Evolutionary conservation across 2,888 invertebrate species (phyloP), one percentile per base, ranked within the genome.

Genomic region (Cheilosia urbana): DNA sequence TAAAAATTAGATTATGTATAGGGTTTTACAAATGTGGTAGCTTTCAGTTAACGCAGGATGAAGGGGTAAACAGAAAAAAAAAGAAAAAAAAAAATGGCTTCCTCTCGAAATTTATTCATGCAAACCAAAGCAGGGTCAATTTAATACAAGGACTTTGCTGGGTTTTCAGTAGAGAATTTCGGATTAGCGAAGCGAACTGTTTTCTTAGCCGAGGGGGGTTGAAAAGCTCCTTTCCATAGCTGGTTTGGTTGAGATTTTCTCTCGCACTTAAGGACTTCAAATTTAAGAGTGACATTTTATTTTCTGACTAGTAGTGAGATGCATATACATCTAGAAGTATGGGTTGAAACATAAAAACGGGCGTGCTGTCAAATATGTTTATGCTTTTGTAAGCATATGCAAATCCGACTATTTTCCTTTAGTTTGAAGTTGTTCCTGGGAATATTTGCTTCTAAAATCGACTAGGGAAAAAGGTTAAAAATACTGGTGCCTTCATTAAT

Each of bases 101-200:
- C 9, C 27, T 21, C 63, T 65, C 11, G 15, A 58, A 81, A 81
- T 76, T 76, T 81, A 81, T 81, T 81, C 81, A 81, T 81, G 69
- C 76, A 53, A 51, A 42, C 62, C 62, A 49, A 69, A 81, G 77
- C 42, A 69, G 63, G 81, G 81, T 81, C 76, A 81, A 77, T 81
- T 69, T 71, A 77, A 77, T 81, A 69, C 81, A 57, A 69, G 69
- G 65, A 81, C 72, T 65, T 69, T 69, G 42, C 58, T 71, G 49
- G 63, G 24, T 76, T 69, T 81, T 71, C 49, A 19, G 63, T 4
- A 69, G 27, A 17, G 42, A 49, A 68, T 53, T 68, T 53, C 30
- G 57, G 57, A 57, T 63, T 51, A 69, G 53, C 62, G 13, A 73
- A 42, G 30, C 58, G 58, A 11, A 79, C 63, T 40, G 27, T 53